These are phyloP conservation scores for Clytia hemisphaerica DNA, from an alignment of 30 jellyfish, hydroid and myxozoan species.

Conservation along the genomic window DNA sequence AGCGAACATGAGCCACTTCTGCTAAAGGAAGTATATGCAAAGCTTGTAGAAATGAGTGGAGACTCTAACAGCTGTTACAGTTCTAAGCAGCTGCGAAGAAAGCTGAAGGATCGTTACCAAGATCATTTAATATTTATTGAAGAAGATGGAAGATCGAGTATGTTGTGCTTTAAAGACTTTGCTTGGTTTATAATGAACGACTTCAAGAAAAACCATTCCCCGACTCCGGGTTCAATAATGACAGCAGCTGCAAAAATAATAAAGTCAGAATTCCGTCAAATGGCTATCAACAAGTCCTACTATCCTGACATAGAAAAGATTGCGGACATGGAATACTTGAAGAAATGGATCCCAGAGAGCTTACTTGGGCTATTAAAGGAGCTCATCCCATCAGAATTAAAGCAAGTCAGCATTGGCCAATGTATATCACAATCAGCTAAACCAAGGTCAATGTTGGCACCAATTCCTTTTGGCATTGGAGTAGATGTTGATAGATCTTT, in stretches of 20 bases:
- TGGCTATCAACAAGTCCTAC: background rate
- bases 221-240: too few species aligned
- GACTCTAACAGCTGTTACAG: too few species aligned
- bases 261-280: conserved; percentile 13
- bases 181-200: too few species aligned
- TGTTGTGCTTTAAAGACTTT: conserved; percentile 26
- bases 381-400: conserved; percentile 27
- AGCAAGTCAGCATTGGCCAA: conserved; percentile 28
- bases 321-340: conserved; percentile 9
- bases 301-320: conserved; percentile 22
- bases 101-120: conserved; percentile 15
- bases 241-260: conserved; percentile 27
- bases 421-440: conserved; percentile 43
- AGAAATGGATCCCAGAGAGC: conserved; percentile 28
- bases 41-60: too few species aligned
- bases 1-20: conserved; percentile 15
- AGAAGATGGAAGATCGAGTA: background rate
- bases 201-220: too few species aligned
- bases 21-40: conserved; percentile 1
- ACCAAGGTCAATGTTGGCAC: conserved; percentile 36
- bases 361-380: background rate
- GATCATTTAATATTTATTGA: conserved; percentile 33
- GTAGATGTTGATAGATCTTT: too few species aligned
- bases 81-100: background rate
- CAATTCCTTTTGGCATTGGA: conserved; percentile 45